Percentiles rank a stretch among this genome's conserved stretches.
These are phyloP conservation scores for Suricata suricatta DNA, from an alignment of 2,113 vertebrate genomes.

Conservation along the genomic window DNA sequence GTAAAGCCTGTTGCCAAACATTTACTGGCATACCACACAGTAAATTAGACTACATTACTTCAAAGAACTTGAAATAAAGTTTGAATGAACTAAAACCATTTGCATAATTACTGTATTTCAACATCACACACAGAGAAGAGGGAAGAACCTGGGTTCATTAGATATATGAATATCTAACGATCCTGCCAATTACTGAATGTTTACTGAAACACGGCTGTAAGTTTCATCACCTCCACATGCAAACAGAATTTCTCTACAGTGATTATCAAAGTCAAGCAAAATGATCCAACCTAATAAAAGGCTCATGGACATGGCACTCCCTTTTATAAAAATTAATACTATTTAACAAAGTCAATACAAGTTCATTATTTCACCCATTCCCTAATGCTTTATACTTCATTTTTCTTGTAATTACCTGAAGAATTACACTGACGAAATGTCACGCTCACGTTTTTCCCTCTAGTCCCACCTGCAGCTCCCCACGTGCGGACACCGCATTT, in stretches of 20 bases:
- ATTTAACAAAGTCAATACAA: not conserved
- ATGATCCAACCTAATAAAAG: not conserved
- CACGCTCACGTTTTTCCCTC: accelerated
- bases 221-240: not conserved
- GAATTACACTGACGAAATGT: not conserved
- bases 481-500: not conserved
- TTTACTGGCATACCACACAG: not conserved
- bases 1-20: not conserved
- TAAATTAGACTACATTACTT: not conserved
- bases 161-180: not conserved
- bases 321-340: not conserved
- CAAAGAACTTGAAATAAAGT: slow-evolving; percentile 32
- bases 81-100: not conserved
- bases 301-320: not conserved
- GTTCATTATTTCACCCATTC: not conserved
- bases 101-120: slow-evolving; percentile 10
- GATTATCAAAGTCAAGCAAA: slow-evolving; percentile 15
- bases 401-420: not conserved
- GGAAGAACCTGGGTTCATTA: slow-evolving; percentile 14
- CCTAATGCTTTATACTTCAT: not conserved
- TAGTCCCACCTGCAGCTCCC: not conserved
- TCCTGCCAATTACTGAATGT: not conserved
- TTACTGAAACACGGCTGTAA: not conserved
- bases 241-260: slow-evolving; percentile 44
- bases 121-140: not conserved